Evolutionary conservation across 1,140 invertebrate genomes (phyloP).

Genomic region (Dinothrombium tinctorium): DNA sequence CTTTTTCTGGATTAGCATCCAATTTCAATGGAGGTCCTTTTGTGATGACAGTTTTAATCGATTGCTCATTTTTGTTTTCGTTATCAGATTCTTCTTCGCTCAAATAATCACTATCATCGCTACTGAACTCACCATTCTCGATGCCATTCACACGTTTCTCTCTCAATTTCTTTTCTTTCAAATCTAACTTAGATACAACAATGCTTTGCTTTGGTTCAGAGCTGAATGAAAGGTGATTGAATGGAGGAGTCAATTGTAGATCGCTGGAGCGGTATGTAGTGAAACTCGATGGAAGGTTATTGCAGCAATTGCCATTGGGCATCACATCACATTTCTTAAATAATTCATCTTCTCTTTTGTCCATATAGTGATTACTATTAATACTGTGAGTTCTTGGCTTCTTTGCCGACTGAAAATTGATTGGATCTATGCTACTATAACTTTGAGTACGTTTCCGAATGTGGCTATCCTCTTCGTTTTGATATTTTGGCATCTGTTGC

Average conservation of each 20-base stretch:
- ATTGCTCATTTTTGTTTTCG: background rate
- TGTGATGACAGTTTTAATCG: conserved; percentile 2
- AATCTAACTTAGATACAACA: too few relatives aligned
- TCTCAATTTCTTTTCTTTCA: too few relatives aligned
- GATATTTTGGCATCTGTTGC: too few relatives aligned
- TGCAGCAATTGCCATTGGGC: too few relatives aligned
- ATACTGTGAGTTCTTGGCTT: background rate
- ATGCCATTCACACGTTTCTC: too few relatives aligned
- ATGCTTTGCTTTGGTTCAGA: background rate
- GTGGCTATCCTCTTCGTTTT: too few relatives aligned
- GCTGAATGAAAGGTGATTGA: background rate
- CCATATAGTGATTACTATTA: too few relatives aligned
- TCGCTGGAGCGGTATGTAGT: too few relatives aligned
- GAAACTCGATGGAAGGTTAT: too few relatives aligned
- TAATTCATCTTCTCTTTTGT: too few relatives aligned
- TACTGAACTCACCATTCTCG: background rate
- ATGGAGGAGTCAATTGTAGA: too few relatives aligned
- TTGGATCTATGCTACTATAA: background rate
- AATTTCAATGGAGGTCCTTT: conserved; percentile 12
- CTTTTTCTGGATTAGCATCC: conserved; percentile 10
- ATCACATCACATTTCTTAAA: too few relatives aligned
- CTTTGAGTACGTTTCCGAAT: background rate
- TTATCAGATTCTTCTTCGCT: background rate
- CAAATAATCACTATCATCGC: background rate
- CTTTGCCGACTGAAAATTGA: background rate